Evolutionary conservation across 2,113 vertebrate genomes (phyloP).

Genomic region (Cavia porcellus): DNA sequence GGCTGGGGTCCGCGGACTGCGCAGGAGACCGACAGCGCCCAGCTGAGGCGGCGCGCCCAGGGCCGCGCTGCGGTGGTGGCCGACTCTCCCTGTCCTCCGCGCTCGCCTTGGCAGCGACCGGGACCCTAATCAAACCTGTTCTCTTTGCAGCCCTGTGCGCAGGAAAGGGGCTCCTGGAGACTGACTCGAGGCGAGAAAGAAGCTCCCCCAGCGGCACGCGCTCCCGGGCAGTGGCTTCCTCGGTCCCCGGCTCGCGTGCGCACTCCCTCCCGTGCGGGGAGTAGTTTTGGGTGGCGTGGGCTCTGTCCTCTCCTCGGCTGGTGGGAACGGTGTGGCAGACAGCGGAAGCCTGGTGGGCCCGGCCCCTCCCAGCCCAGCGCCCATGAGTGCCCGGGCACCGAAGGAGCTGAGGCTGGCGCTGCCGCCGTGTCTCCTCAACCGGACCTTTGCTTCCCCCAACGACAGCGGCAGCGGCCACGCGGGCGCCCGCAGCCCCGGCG

Average conservation of each 20-base stretch:
- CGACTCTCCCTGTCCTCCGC: background rate
- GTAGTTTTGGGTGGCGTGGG: conserved; percentile 69
- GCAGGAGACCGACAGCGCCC: background rate
- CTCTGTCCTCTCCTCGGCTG: conserved; percentile 54
- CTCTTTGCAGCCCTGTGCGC: conserved; percentile 85
- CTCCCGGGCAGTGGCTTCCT: conserved; percentile 9
- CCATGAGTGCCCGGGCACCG: conserved; percentile 93
- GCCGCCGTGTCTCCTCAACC: conserved; percentile 92
- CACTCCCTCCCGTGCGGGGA: conserved; percentile 53
- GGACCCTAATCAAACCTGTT: conserved; percentile 84
- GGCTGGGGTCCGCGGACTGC: background rate
- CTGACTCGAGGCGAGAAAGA: conserved; percentile 58
- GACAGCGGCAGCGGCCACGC: conserved; percentile 79
- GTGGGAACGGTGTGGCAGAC: conserved; percentile 48
- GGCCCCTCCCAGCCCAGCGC: conserved; percentile 86
- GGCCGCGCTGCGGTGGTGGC: conserved; percentile 21
- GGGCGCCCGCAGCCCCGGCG: conserved; percentile 65
- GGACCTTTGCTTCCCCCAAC: conserved; percentile 88
- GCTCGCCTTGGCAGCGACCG: background rate
- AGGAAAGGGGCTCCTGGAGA: conserved; percentile 60
- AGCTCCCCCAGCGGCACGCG: conserved; percentile 61
- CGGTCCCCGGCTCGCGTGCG: background rate
- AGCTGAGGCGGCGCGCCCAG: background rate
- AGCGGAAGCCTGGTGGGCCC: conserved; percentile 84
- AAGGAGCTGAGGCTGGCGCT: conserved; percentile 92